Base-by-base conservation (phyloP, 2,797 vertebrate species). In the Urophycis tenuis region DNA sequence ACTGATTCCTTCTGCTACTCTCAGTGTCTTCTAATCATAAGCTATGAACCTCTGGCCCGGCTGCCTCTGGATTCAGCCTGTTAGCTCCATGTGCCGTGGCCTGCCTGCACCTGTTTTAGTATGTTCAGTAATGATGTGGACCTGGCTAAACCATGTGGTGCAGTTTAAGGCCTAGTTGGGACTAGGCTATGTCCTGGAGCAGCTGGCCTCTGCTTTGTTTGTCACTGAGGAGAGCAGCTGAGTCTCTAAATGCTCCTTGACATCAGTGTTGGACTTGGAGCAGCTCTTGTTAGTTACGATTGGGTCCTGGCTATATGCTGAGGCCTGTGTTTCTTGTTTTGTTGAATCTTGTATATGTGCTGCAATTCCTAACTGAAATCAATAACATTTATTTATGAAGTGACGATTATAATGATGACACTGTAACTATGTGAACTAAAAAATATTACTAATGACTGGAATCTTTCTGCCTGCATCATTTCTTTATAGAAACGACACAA, bases 341-440 rank as follows among this genome's bases (percentile, higher is more conserved):
- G 71, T 72, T 83, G 60, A 36, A 82, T 78, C 77, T 77, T 89
- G 88, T 90, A 83, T 74, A 83, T 82, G 77, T 1, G 79, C 83
- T 83, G 81, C 70, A 77, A 82, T 77, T 79, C 84, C 81, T 85
- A 80, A 72, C 81, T 85, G 86, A 75, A 90, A 86, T 89, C 80
- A 74, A 60, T 71, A 29, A 67, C n/a, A 85, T 85, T 39, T 91
- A 91, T 91, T 91, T 91, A 90, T 90, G 89, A 86, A 72, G 35
- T 79, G 76, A 83, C 35, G 19, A 76, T 73, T 75, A 84, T 81
- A 72, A 82, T 76, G 81, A 87, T 73, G 71, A 83, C 85, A 83
- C 80, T 87, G 84, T 84, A 85, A 85, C 75, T 10, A 39, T 36
- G 60, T 70, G 74, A 70, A 5, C 78, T 22, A 3, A 85, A 79